Percentiles rank a stretch among this genome's conserved stretches.
Evolutionary conservation across 2,888 invertebrate genomes (phyloP).

Genomic region (Erebia ligea): DNA sequence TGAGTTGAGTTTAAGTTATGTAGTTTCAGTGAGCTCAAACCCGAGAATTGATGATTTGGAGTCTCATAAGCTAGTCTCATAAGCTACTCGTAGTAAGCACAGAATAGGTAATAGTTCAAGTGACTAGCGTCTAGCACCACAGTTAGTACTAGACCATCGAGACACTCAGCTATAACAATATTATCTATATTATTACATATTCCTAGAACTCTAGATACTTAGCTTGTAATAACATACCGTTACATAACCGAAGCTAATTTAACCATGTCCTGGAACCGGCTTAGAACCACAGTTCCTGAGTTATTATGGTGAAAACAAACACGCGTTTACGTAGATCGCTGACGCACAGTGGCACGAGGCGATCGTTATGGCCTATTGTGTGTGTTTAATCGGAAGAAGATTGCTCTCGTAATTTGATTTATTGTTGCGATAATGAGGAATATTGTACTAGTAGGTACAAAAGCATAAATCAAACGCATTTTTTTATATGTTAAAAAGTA

Average conservation of each 20-base stretch:
- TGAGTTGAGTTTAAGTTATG: too few relatives aligned
- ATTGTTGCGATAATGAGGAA: constrained; percentile 3
- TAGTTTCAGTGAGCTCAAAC: too few relatives aligned
- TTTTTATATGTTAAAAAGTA: too few relatives aligned
- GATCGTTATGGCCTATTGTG: constrained; percentile 34
- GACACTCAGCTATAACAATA: too few relatives aligned
- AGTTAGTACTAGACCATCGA: too few relatives aligned
- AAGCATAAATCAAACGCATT: neutral
- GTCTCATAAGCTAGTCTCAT: too few relatives aligned
- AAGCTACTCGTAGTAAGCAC: too few relatives aligned
- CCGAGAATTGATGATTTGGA: too few relatives aligned
- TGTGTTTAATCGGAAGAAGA: constrained; percentile 25
- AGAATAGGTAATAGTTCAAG: too few relatives aligned
- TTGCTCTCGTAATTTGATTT: constrained; percentile 15
- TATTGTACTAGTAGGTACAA: neutral
- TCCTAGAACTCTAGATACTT: constrained; percentile 11
- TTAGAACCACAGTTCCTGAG: constrained; percentile 25
- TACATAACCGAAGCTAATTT: constrained; percentile 25
- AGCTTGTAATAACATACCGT: neutral
- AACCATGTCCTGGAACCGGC: constrained; percentile 32
- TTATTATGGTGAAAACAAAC: constrained; percentile 33
- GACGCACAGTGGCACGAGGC: constrained; percentile 39
- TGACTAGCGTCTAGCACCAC: too few relatives aligned
- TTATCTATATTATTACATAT: too few relatives aligned
- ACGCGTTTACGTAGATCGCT: constrained; percentile 37